Evolutionary conservation across 2,113 vertebrate species (phyloP), one percentile per base, ranked within the genome.

Genomic region (Ursus arctos): DNA sequence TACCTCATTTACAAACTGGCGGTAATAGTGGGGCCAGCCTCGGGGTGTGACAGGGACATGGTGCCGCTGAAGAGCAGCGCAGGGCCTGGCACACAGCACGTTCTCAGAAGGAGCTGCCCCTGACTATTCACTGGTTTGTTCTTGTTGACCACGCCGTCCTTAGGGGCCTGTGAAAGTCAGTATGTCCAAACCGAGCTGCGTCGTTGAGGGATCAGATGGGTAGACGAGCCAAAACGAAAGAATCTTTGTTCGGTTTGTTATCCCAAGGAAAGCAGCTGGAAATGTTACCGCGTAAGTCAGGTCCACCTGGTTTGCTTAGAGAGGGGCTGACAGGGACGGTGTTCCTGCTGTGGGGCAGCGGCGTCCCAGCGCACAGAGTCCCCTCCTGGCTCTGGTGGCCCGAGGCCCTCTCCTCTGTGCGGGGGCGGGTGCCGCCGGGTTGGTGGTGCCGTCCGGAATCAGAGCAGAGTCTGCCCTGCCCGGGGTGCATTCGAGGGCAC

Each of bases 361-460:
- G 71, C 59, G 63, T 18, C 49, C 31, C 12, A 6, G 76, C 43
- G n/a, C 4, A 0, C 13, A 21, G n/a, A 19, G 15, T 51, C 49
- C 49, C 4, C 0, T 55, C 26, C 76, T 31, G 33, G 26, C 0
- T 36, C 7, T 12, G 57, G 53, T 26, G 67, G 80, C 55, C 31
- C 1, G 1, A 24, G 61, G 65, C 36, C 10, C 36, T 18, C 14
- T n/a, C 9, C 28, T 69, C 10, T 10, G 1, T 4, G 3, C n/a
- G 31, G 57, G 72, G 26, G 5, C n/a, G 15, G n/a, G 15, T 7
- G 14, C 74, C 15, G 33, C 69, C 57, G 49, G 79, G 40, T 9
- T 12, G 59, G 26, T 28, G 57, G 57, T 15, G 51, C 18, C n/a
- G 9, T 53, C 79, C 40, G 36, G 40, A 53, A 3, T 24, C 22